Evolutionary conservation across 2,888 invertebrate genomes (phyloP).

Genomic region (Eustalomyia histrio): DNA sequence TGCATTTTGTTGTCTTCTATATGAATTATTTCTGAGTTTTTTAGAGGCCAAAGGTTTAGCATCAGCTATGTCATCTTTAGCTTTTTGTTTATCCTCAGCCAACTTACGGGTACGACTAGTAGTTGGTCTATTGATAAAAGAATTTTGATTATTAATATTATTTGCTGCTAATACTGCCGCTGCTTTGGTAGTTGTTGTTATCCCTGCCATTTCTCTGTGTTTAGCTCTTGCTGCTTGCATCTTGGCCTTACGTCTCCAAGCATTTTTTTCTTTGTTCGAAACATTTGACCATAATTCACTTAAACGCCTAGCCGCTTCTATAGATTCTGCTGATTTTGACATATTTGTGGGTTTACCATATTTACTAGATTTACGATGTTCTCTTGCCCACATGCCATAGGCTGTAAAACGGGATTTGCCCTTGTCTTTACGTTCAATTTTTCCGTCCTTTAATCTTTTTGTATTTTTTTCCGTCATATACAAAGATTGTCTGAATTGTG

Average conservation of each 20-base stretch:
- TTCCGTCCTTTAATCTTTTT: constrained; percentile 82
- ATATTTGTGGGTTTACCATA: constrained; percentile 57
- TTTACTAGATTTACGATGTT: constrained; percentile 83
- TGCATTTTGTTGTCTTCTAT: constrained; percentile 71
- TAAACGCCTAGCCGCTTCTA: constrained; percentile 87
- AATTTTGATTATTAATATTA: constrained; percentile 38
- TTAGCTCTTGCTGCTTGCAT: constrained; percentile 71
- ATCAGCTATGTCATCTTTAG: constrained; percentile 35
- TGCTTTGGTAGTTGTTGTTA: constrained; percentile 45
- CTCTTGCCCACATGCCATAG: constrained; percentile 95
- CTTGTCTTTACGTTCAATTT: constrained; percentile 89
- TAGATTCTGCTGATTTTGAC: constrained; percentile 86
- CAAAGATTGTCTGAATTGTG: constrained; percentile 79
- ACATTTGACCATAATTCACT: constrained; percentile 95
- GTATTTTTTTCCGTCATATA: constrained; percentile 90
- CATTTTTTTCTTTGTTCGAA: constrained; percentile 83
- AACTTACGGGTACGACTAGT: constrained; percentile 75
- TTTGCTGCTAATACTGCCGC: constrained; percentile 42
- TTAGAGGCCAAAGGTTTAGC: constrained; percentile 36
- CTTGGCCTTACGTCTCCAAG: constrained; percentile 92
- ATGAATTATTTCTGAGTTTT: constrained; percentile 62
- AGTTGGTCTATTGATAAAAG: constrained; percentile 75
- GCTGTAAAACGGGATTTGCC: constrained; percentile 91
- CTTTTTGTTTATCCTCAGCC: constrained; percentile 71
- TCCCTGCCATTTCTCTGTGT: constrained; percentile 65